Conservation (phyloP, 37 sponge, comb jelly and placozoan genomes). For the Haliclona indistincta region DNA sequence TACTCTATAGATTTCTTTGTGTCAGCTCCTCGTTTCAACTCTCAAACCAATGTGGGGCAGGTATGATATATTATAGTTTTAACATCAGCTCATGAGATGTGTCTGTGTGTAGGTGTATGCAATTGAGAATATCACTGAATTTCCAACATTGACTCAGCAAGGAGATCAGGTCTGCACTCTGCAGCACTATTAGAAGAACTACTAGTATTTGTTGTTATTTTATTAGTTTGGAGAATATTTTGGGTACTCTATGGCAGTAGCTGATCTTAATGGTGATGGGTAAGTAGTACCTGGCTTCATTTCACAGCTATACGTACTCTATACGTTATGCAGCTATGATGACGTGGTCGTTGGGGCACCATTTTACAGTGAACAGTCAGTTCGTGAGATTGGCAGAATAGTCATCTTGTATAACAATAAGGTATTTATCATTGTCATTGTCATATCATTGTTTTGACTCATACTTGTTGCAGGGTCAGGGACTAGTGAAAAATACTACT, state of each 20-base stretch:
- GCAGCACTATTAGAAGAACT: too few relatives aligned
- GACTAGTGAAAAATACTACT: neutral
- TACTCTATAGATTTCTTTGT: too few relatives aligned
- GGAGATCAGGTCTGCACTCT: too few relatives aligned
- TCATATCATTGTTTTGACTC: neutral
- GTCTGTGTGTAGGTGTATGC: too few relatives aligned
- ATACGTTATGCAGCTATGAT: neutral
- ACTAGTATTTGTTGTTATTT: neutral
- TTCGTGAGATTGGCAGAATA: neutral
- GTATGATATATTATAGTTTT: too few relatives aligned
- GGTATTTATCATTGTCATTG: neutral
- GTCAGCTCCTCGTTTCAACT: too few relatives aligned
- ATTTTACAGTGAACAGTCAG: slow-evolving; percentile 6
- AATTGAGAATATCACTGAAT: too few relatives aligned
- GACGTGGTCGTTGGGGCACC: slow-evolving; percentile 11
- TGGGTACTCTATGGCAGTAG: slow-evolving; percentile 32
- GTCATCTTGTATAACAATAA: neutral
- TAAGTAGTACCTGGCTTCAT: too few relatives aligned
- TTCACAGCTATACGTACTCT: too few relatives aligned
- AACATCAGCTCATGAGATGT: too few relatives aligned
- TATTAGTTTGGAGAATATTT: slow-evolving; percentile 48
- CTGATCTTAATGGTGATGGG: slow-evolving; percentile 42
- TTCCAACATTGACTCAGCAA: too few relatives aligned
- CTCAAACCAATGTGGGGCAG: too few relatives aligned
- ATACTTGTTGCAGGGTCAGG: neutral